A percentile compares a stretch with the other conserved stretches of the same genome.
Evolutionary conservation across 2,797 vertebrate species (phyloP).

Genomic region (Parotocinclus haroldoi): DNA sequence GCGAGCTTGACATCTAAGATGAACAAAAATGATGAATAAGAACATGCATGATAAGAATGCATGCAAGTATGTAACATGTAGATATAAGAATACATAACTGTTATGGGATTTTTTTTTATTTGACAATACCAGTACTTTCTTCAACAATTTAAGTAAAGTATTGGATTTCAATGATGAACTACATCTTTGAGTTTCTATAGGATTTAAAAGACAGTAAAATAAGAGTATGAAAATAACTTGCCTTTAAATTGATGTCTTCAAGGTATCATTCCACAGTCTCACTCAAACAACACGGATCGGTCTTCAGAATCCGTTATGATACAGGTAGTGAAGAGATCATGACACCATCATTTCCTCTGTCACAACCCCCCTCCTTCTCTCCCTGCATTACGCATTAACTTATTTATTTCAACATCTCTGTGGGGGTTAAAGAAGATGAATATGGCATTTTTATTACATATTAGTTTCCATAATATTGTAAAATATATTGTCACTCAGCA

Average conservation of each 20-base stretch:
- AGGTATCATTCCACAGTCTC: conserved; percentile 39
- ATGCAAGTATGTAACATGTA: no score
- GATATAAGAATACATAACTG: no score
- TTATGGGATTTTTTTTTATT: no score
- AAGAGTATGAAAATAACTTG: not conserved
- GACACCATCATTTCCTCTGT: conserved; percentile 66
- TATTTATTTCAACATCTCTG: conserved; percentile 28
- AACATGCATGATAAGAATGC: no score
- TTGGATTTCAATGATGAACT: no score
- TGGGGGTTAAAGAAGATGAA: no score
- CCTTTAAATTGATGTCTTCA: conserved; percentile 8
- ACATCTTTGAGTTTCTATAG: no score
- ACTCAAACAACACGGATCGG: conserved; percentile 24
- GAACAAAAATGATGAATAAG: conserved; percentile 18
- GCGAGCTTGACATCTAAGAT: conserved; percentile 70
- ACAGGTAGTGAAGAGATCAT: conserved; percentile 58
- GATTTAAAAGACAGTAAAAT: not conserved
- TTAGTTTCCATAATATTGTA: no score
- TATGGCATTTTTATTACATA: no score
- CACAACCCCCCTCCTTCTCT: conserved; percentile 32
- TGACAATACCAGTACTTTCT: no score
- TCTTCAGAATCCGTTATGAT: conserved; percentile 52
- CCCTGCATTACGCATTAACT: conserved; percentile 29
- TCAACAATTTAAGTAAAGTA: no score
- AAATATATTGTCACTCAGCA: no score